These are phyloP conservation scores for Caenorhabditis sp. DNA, from an alignment of 2,888 invertebrate species.

Conservation along the genomic window DNA sequence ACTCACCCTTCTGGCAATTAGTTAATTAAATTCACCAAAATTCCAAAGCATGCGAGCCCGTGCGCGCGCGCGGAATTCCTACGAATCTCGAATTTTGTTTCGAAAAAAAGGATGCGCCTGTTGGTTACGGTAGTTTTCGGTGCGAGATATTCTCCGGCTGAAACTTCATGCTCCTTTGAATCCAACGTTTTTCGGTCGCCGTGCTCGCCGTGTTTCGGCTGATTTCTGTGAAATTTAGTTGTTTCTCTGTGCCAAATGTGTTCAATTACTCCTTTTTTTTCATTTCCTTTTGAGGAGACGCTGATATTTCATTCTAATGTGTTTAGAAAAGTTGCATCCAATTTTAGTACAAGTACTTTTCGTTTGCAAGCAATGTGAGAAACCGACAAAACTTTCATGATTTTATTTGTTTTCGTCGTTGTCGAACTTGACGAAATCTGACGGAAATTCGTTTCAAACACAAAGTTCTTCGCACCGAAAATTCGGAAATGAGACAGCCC, in stretches of 20 bases:
- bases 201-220: too few relatives aligned
- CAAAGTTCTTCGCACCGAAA: not conserved
- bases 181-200: not conserved
- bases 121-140: not conserved
- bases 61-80: too few relatives aligned
- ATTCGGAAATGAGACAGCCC: not conserved
- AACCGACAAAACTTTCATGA: not conserved
- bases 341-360: too few relatives aligned
- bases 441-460: conserved; percentile 4
- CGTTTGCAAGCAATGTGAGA: not conserved
- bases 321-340: too few relatives aligned
- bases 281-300: too few relatives aligned
- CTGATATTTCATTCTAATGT: too few relatives aligned
- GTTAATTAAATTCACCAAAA: too few relatives aligned
- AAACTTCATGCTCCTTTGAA: conserved; percentile 12
- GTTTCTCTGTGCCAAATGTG: not conserved
- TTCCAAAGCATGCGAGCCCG: too few relatives aligned
- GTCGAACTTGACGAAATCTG: conserved; percentile 19
- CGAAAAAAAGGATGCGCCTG: not conserved
- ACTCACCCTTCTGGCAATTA: too few relatives aligned
- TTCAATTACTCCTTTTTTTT: too few relatives aligned
- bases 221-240: too few relatives aligned
- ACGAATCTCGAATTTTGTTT: not conserved
- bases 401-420: not conserved
- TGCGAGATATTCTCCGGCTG: not conserved